Percentiles rank a stretch among this genome's conserved stretches.
phyloP scores from a whole-genome alignment of 2,113 vertebrate genomes.

The Ibidorhyncha struthersii region DNA sequence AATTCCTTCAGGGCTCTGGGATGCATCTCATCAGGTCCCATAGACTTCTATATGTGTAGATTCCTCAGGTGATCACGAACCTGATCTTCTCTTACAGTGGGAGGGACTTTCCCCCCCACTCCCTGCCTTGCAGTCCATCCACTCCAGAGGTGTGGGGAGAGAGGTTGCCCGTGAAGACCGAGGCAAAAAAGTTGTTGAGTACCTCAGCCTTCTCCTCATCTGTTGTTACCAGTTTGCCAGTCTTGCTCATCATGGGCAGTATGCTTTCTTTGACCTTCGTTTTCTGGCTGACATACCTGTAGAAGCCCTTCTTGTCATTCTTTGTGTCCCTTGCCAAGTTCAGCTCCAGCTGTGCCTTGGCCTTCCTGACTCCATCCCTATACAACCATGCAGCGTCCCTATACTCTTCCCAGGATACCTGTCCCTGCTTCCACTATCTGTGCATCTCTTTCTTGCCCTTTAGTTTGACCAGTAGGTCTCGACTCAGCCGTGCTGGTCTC shows the following conservation, averaged over 20 bases:
- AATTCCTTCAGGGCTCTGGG: not conserved
- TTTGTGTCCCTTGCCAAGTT: not conserved
- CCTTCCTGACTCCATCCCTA: not conserved
- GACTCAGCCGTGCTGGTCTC: not conserved
- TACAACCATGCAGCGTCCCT: not conserved
- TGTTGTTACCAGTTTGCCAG: not conserved
- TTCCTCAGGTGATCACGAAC: not conserved
- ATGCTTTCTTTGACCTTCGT: not conserved
- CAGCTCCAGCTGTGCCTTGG: not conserved
- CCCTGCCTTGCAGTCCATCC: not conserved
- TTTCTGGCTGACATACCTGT: not conserved
- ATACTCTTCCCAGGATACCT: not conserved
- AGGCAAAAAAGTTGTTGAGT: not conserved
- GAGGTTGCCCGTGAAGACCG: not conserved
- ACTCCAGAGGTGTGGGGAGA: not conserved
- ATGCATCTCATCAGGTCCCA: not conserved
- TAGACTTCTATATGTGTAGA: not conserved
- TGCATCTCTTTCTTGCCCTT: not conserved
- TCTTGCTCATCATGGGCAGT: not conserved
- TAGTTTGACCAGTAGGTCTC: not conserved
- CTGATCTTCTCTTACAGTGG: not conserved
- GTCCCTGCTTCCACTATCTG: not conserved
- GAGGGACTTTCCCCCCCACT: not conserved
- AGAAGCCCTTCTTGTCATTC: not conserved
- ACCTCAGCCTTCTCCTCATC: not conserved